Base-by-base conservation (phyloP, 92 coral and sea anemone species). In the Umimayanthus kanabou region DNA sequence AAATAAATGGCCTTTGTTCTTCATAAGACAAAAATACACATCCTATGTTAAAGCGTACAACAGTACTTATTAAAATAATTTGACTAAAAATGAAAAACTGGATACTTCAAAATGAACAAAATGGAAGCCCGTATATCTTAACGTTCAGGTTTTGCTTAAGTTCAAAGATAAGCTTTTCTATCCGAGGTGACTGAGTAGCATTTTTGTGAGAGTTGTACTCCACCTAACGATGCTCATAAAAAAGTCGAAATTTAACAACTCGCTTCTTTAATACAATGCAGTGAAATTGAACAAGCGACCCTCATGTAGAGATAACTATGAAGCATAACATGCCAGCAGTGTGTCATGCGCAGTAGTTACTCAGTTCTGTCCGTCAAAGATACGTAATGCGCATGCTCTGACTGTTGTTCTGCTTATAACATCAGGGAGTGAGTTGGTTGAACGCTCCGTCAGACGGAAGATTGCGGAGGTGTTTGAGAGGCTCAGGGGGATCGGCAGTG, bases 391-490 rank as follows among this genome's bases (percentile, higher is more conserved):
- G 69, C 9, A 61, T 61, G 69, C 43, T 22, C 1, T 53, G 53
- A 79, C 65, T 20, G 42, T 4, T 30, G 70, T 29, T 80, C 14
- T 33, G 1, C 30, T 30, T 33, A 55, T 37, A 53, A 55, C 69
- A 5, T 5, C 30, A 80, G 84, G 84, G 10, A 67, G 39, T 55
- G 84, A 80, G n/a, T 16, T 80, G 29, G 89, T 86, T 53, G 88
- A 90, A 76, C 64, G 85, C 14, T 80, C 95, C 14, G 94, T 92
- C 9, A 90, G 96, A 81, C 76, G 89, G 73, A 93, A 94, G 87
- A 91, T 96, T 77, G 93, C 97, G 0, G 96, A 94, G 75, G 95
- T 93, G 33, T 96, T 96, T 79, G 96, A 95, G 85, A 95, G 93
- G 87, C 92, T 96, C 23, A 88, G 90, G 14, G 98, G 97, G 30